These are phyloP conservation scores for Diorhabda elongata DNA, from an alignment of 1,140 invertebrate species.

Conservation along the genomic window DNA sequence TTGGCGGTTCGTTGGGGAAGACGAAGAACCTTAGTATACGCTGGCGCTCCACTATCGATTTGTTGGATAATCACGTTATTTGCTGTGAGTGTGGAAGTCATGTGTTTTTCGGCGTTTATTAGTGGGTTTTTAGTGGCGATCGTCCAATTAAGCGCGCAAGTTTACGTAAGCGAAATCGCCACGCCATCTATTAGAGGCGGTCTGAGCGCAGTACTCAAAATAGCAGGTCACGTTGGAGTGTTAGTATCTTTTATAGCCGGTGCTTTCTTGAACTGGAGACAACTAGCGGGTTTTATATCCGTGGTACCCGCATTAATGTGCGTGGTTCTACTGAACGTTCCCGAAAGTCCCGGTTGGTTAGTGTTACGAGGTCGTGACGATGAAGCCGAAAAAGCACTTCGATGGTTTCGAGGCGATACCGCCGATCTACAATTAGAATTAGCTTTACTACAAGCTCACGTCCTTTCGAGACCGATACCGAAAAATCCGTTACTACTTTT, in stretches of 20 bases:
- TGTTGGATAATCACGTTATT: slow-evolving; percentile 74
- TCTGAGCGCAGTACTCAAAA: slow-evolving; percentile 78
- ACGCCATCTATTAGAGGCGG: slow-evolving; percentile 79
- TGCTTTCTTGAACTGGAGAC: slow-evolving; percentile 75
- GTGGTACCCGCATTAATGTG: slow-evolving; percentile 68
- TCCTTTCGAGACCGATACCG: slow-evolving; percentile 49
- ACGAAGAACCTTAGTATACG: slow-evolving; percentile 61
- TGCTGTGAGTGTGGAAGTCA: slow-evolving; percentile 67
- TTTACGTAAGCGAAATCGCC: slow-evolving; percentile 88
- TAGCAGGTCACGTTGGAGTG: slow-evolving; percentile 79
- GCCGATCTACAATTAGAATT: slow-evolving; percentile 70
- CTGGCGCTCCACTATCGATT: slow-evolving; percentile 66
- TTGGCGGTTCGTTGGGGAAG: slow-evolving; percentile 71
- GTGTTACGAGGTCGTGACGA: slow-evolving; percentile 68
- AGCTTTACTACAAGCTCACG: slow-evolving; percentile 62
- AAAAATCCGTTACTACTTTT: slow-evolving; percentile 33
- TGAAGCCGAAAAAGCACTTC: slow-evolving; percentile 70
- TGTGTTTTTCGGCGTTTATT: slow-evolving; percentile 72
- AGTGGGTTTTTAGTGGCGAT: slow-evolving; percentile 77
- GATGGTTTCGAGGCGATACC: slow-evolving; percentile 70
- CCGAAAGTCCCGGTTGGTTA: slow-evolving; percentile 79
- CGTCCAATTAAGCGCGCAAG: slow-evolving; percentile 72
- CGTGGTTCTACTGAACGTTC: slow-evolving; percentile 66
- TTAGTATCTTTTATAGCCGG: slow-evolving; percentile 77
- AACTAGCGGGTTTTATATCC: slow-evolving; percentile 71